Percentiles rank a stretch among this genome's conserved stretches.
Conservation (phyloP, 2,888 invertebrate species). For the Tetragonula carbonaria region DNA sequence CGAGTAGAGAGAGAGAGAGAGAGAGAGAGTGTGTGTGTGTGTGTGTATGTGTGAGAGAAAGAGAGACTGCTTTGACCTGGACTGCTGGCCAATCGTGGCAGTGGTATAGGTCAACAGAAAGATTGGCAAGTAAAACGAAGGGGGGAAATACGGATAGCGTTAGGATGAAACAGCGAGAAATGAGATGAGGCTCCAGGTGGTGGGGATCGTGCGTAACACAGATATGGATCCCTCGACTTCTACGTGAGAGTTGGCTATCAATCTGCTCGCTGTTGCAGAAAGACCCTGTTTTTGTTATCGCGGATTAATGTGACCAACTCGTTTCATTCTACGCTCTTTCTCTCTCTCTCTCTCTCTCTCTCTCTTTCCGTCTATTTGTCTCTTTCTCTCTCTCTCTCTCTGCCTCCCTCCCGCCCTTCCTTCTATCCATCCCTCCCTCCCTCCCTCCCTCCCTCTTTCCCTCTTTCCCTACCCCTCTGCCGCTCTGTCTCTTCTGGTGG, state of each 20-base stretch:
- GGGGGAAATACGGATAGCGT: neutral
- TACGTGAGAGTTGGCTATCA: slow-evolving; percentile 40
- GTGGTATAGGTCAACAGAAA: slow-evolving; percentile 14
- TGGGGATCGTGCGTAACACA: slow-evolving; percentile 52
- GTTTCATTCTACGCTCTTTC: slow-evolving; percentile 8
- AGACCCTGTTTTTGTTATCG: neutral
- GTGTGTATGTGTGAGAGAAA: too few species aligned
- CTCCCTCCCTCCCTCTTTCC: too few species aligned
- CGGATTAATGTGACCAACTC: neutral
- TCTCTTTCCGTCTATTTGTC: too few species aligned
- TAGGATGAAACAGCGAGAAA: slow-evolving; percentile 27
- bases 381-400: too few species aligned
- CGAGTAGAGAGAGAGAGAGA: neutral
- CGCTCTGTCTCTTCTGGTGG: neutral
- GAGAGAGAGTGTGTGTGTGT: too few species aligned
- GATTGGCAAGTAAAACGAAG: slow-evolving; percentile 20
- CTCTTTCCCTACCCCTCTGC: too few species aligned
- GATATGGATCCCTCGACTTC: slow-evolving; percentile 53
- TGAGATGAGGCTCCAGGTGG: slow-evolving; percentile 31
- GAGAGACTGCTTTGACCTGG: neutral
- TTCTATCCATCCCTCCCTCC: too few species aligned
- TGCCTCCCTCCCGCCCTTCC: too few species aligned
- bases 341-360: too few species aligned
- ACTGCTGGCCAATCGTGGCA: neutral
- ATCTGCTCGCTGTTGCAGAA: slow-evolving; percentile 31